Conservation (phyloP, 2,888 invertebrate species). For the Gortyna flavago region DNA sequence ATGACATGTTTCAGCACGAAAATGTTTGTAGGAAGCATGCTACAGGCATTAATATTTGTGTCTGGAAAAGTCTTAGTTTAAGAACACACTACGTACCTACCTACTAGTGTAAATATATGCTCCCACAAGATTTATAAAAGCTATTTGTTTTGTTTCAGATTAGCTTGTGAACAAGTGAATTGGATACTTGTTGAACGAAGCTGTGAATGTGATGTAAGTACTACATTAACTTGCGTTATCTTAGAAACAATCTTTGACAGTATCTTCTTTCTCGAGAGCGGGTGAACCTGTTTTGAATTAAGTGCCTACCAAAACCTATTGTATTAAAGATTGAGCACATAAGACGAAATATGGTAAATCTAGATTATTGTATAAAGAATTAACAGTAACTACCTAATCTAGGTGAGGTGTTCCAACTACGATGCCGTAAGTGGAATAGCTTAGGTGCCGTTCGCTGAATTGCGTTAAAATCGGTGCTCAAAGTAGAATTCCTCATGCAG, state of each 20-base stretch:
- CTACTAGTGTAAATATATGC: background rate
- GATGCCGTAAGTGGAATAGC: background rate
- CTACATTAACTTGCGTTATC: background rate
- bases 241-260: background rate
- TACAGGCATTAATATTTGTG: background rate
- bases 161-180: constrained; percentile 16
- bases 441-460: background rate
- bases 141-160: constrained; percentile 47
- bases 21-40: background rate
- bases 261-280: background rate
- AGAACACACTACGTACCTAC: background rate
- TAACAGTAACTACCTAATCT: background rate
- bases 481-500: background rate
- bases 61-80: background rate
- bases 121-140: background rate
- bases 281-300: background rate
- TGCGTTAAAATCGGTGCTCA: background rate
- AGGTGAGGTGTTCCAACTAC: background rate
- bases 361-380: background rate
- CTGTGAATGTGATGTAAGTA: constrained; percentile 49
- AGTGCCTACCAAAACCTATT: background rate
- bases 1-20: background rate
- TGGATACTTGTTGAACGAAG: constrained; percentile 27
- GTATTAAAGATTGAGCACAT: background rate
- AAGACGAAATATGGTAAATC: too few species aligned